Evolutionary conservation across 2,888 invertebrate species (phyloP).

Genomic region (Noctua fimbriata): DNA sequence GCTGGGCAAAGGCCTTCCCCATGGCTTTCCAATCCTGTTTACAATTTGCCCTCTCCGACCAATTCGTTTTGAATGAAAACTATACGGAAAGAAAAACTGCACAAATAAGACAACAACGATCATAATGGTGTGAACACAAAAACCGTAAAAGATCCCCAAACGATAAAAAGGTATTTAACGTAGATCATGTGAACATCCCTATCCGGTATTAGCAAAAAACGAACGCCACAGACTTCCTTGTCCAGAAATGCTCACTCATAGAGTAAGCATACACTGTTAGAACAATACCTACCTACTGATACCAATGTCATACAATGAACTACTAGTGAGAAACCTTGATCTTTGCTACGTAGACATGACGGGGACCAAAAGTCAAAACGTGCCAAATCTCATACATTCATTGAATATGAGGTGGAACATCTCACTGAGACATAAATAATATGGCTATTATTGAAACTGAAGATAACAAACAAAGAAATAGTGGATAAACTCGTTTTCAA

Average conservation of each 20-base stretch:
- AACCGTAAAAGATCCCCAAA: not conserved
- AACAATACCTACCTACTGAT: conserved; percentile 23
- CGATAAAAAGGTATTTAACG: not conserved
- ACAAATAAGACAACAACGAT: not conserved
- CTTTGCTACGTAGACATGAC: conserved; percentile 64
- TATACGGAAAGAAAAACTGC: not conserved
- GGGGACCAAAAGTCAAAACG: conserved; percentile 57
- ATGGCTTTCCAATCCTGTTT: too few relatives aligned
- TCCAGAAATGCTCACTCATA: not conserved
- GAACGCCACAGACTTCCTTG: too few relatives aligned
- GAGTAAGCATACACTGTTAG: conserved; percentile 15
- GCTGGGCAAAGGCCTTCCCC: too few relatives aligned
- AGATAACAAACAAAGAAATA: conserved; percentile 39
- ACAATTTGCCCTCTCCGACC: too few relatives aligned
- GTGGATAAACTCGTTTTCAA: not conserved
- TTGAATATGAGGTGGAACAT: conserved; percentile 34
- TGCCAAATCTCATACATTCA: conserved; percentile 70
- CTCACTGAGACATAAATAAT: conserved; percentile 21
- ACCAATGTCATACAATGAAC: conserved; percentile 58
- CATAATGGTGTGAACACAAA: not conserved
- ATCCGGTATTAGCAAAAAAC: not conserved
- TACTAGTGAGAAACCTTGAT: conserved; percentile 65
- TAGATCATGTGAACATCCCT: conserved; percentile 12
- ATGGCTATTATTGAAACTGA: conserved; percentile 38
- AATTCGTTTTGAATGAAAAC: too few relatives aligned